Evolutionary conservation across 2,797 vertebrate genomes (phyloP).

Genomic region (Benthosema pterotum): DNA sequence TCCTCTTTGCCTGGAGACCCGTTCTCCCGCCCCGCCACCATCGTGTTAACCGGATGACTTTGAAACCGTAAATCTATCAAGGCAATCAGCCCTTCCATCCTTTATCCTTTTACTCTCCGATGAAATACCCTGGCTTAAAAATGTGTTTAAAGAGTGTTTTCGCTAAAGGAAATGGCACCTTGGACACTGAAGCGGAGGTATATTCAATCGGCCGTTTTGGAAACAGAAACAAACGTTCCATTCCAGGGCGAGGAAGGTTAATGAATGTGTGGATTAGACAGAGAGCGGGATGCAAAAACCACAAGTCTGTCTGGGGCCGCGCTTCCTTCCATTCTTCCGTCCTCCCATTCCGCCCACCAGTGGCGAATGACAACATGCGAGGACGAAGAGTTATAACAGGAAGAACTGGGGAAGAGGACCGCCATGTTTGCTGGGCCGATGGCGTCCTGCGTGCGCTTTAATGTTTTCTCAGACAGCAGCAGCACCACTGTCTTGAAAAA

Average conservation of each 20-base stretch:
- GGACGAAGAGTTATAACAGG: conserved; percentile 39
- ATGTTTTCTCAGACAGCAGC: conserved; percentile 31
- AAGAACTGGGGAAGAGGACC: conserved; percentile 52
- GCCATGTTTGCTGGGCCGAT: conserved; percentile 27
- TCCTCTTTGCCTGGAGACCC: conserved; percentile 60
- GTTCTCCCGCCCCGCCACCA: conserved; percentile 63
- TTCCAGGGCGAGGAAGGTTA: conserved; percentile 65
- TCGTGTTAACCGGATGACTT: conserved; percentile 64
- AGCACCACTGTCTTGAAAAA: conserved; percentile 22
- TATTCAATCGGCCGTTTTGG: conserved; percentile 33
- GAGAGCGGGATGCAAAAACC: conserved; percentile 60
- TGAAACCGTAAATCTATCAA: conserved; percentile 58
- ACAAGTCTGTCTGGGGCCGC: conserved; percentile 51
- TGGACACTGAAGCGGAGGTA: conserved; percentile 30
- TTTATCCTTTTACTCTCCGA: conserved; percentile 46
- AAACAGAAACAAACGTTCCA: conserved; percentile 49
- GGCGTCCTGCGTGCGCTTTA: conserved; percentile 44
- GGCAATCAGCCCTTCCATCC: conserved; percentile 53
- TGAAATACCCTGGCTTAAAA: conserved; percentile 48
- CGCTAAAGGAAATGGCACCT: conserved; percentile 60
- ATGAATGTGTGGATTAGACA: conserved; percentile 68
- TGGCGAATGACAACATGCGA: conserved; percentile 60
- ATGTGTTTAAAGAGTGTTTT: conserved; percentile 50
- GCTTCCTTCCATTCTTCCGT: conserved; percentile 74
- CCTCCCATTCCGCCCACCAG: conserved; percentile 28